A percentile compares a stretch with the other conserved stretches of the same genome.
Conservation (phyloP, 2,797 vertebrate species). For the Mallotus villosus region DNA sequence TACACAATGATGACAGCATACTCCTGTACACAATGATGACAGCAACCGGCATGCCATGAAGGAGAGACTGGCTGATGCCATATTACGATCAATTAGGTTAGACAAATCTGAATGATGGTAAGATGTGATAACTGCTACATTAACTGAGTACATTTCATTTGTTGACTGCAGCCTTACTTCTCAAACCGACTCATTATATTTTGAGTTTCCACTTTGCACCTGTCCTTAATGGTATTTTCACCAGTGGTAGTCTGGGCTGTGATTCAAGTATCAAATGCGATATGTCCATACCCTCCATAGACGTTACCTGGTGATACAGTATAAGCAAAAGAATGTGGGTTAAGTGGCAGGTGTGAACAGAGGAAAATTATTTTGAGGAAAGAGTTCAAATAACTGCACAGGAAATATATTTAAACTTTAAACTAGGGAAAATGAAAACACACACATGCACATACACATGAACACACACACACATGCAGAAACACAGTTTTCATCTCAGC, state of each 20-base stretch:
- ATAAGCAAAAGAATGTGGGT: neutral
- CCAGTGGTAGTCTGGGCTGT: conserved; percentile 15
- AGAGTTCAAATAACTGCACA: no score
- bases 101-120: conserved; percentile 28
- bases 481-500: neutral
- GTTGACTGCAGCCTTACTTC: conserved; percentile 51
- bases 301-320: neutral
- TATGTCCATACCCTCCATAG: neutral
- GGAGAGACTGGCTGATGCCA: neutral
- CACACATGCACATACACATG: no score
- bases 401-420: no score
- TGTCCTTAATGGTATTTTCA: neutral
- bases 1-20: no score
- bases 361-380: neutral
- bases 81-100: conserved; percentile 8
- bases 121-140: conserved; percentile 28
- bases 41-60: neutral
- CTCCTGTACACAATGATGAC: no score
- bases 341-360: neutral
- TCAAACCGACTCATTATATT: conserved; percentile 18
- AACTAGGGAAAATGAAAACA: no score
- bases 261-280: neutral
- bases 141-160: conserved; percentile 13
- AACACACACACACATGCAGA: neutral
- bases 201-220: neutral